Evolutionary conservation across 2,888 invertebrate genomes (phyloP).

Genomic region (Thelaira solivaga): DNA sequence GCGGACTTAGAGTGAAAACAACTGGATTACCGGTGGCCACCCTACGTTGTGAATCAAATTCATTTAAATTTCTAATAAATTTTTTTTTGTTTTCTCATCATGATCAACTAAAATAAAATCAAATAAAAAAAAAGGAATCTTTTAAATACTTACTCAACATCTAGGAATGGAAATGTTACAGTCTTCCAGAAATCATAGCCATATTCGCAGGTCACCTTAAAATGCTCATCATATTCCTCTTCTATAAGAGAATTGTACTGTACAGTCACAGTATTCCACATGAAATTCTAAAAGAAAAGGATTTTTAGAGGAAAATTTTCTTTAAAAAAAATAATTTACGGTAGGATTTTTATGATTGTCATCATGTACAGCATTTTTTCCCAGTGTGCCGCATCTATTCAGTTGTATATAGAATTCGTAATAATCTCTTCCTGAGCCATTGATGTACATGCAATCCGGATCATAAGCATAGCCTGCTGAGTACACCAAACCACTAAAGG

Average conservation of each 20-base stretch:
- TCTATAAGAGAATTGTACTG: slow-evolving; percentile 95
- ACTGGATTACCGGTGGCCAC: slow-evolving; percentile 96
- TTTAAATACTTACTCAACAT: slow-evolving; percentile 88
- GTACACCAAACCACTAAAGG: slow-evolving; percentile 91
- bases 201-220: slow-evolving; percentile 96
- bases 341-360: slow-evolving; percentile 91
- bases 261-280: slow-evolving; percentile 97
- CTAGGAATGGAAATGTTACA: slow-evolving; percentile 94
- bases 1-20: slow-evolving; percentile 93
- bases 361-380: slow-evolving; percentile 91
- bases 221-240: slow-evolving; percentile 95
- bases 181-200: slow-evolving; percentile 98
- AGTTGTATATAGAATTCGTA: slow-evolving; percentile 96
- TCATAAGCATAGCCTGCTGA: slow-evolving; percentile 96
- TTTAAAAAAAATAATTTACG: not conserved
- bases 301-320: not conserved
- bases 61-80: slow-evolving; percentile 52
- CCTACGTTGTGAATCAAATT: slow-evolving; percentile 77
- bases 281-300: slow-evolving; percentile 83
- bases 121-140: not conserved
- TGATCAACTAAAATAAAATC: slow-evolving; percentile 18
- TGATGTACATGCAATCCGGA: slow-evolving; percentile 95
- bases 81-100: slow-evolving; percentile 43
- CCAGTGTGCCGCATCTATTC: slow-evolving; percentile 93
- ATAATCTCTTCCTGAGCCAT: slow-evolving; percentile 92